Evolutionary conservation across 2,888 invertebrate species (phyloP), one percentile per base, ranked within the genome.

Genomic region (Dasysyrphus tricinctus): DNA sequence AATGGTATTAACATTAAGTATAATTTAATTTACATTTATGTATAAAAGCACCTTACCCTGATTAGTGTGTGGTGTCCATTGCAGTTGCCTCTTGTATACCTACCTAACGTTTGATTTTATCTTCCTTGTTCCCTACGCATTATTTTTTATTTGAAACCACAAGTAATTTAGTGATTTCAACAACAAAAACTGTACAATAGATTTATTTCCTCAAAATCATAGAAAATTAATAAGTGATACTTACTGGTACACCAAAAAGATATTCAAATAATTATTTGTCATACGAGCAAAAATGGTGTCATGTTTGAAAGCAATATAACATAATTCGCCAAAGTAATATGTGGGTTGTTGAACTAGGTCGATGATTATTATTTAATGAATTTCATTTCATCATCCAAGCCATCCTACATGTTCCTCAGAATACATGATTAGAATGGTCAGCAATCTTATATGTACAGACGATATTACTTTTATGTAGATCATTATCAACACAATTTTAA

Each of bases 1-100:
- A 70, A 59, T 51, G 44, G 34, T 49, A 67, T 72, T 44, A 49
- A 63, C 42, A 59, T n/a, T n/a, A n/a, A n/a, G n/a, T n/a, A 56
- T 32, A 14, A 19, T 49, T 63, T 49, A 16, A 32, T 32, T 42
- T 37, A 59, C 14, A 70, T 19, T 4, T 42, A 39, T 57, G 34
- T 8, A 16, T 14, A 42, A 24, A n/a, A 39, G 6, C 6, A 59
- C 37, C 57, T 47, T 63, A 16, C 12, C n/a, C 9, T 0, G 24
- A n/a, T 57, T 57, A n/a, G n/a, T n/a, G n/a, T n/a, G n/a, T n/a
- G 57, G n/a, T n/a, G n/a, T n/a, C n/a, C 14, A 32, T n/a, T 29
- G 32, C 32, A 32, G 32, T 32, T 32, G 32, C 32, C 7, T 6
- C 1, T 29, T n/a, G 9, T 12, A 11, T 49, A 8, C 5, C 4